phyloP scores from a whole-genome alignment of 2,797 vertebrate genomes.

The Uromys caudimaculatus region DNA sequence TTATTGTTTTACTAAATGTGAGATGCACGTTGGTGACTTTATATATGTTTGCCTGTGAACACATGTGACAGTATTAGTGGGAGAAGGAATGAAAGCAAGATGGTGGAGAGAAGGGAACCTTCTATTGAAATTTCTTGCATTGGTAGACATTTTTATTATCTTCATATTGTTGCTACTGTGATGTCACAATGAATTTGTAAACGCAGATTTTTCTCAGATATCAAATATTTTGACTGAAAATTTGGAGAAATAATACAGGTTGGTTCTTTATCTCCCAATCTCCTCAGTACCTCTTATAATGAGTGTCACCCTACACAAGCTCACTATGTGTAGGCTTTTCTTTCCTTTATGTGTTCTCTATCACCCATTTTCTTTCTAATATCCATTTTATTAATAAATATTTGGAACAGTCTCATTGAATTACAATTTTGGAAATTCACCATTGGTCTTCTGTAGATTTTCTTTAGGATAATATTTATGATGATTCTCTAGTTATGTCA shows the following conservation, averaged over 20 bases:
- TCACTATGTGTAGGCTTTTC: neutral
- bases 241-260: neutral
- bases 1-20: neutral
- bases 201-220: neutral
- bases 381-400: neutral
- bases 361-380: neutral
- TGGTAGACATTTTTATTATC: neutral
- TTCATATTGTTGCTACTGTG: neutral
- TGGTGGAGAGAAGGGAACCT: neutral
- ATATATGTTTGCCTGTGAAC: neutral
- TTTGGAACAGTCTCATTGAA: neutral
- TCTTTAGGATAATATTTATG: neutral
- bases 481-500: neutral
- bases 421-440: neutral
- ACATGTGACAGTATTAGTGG: neutral
- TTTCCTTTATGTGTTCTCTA: neutral
- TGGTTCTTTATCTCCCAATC: neutral
- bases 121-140: neutral
- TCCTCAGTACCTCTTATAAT: neutral
- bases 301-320: neutral
- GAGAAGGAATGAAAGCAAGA: neutral
- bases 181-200: neutral
- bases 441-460: neutral
- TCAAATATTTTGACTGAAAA: neutral
- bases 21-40: neutral